Evolutionary conservation across 2,888 invertebrate species (phyloP).

Genomic region (Pammene fasciana): DNA sequence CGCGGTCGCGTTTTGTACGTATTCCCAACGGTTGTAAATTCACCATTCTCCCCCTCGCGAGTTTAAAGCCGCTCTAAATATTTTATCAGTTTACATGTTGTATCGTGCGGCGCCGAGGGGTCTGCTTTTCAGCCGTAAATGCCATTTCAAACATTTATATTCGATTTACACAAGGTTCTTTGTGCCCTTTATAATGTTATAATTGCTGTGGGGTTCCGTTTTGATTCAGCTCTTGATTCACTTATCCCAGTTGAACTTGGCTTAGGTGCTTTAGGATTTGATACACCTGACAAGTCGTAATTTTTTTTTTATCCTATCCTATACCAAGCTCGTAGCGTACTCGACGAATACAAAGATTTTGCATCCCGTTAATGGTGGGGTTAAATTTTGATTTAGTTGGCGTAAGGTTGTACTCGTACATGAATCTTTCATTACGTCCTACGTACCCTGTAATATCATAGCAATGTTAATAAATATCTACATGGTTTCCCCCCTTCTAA

Average conservation of each 20-base stretch:
- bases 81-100: conserved; percentile 77
- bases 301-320: neutral
- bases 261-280: neutral
- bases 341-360: no score
- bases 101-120: conserved; percentile 76
- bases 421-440: no score
- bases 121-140: conserved; percentile 64
- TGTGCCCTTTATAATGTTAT: conserved; percentile 47
- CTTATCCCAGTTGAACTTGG: neutral
- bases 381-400: no score
- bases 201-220: conserved; percentile 42
- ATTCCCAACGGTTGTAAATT: conserved; percentile 73
- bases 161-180: conserved; percentile 56
- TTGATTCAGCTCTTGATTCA: conserved; percentile 27
- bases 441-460: no score
- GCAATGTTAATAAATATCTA: no score
- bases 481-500: neutral
- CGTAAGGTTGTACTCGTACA: no score
- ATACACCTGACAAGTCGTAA: neutral
- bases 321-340: no score
- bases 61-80: conserved; percentile 76
- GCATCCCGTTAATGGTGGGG: no score
- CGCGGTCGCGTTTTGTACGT: conserved; percentile 46
- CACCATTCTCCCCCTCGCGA: conserved; percentile 63
- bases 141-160: conserved; percentile 62